Percentiles rank a stretch among this genome's conserved stretches.
Evolutionary conservation across 2,888 invertebrate genomes (phyloP).

Genomic region (Acanthopleura granulata): DNA sequence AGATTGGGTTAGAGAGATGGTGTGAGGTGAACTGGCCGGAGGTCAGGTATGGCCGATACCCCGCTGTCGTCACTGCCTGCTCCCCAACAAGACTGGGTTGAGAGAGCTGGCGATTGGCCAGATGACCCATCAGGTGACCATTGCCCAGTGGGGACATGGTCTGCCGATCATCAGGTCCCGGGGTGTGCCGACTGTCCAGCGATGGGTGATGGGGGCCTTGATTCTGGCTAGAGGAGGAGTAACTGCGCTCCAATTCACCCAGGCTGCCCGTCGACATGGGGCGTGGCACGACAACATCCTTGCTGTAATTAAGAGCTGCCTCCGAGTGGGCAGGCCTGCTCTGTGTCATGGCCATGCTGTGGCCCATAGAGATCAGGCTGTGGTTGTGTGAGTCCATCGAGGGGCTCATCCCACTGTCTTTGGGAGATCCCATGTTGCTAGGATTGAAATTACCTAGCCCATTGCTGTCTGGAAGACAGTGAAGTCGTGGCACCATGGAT

Average conservation of each 20-base stretch:
- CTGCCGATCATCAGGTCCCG: background rate
- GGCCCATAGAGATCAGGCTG: background rate
- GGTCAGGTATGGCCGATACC: constrained; percentile 1
- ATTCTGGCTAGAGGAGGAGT: background rate
- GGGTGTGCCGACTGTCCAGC: constrained; percentile 1
- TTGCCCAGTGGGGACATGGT: constrained; percentile 13
- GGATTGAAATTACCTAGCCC: background rate
- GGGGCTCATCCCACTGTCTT: background rate
- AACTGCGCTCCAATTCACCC: background rate
- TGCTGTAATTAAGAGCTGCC: constrained; percentile 13
- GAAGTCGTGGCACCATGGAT: background rate
- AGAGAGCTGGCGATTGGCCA: background rate
- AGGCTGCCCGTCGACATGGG: constrained; percentile 7
- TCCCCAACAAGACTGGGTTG: background rate
- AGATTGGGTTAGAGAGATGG: background rate
- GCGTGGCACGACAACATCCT: background rate
- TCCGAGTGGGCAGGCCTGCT: background rate
- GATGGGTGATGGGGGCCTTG: background rate
- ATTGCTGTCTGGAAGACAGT: constrained; percentile 7
- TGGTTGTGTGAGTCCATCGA: background rate
- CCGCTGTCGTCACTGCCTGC: background rate
- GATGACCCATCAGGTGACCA: constrained; percentile 6
- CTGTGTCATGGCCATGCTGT: background rate
- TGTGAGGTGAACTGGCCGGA: constrained; percentile 1
- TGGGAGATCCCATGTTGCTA: background rate